Evolutionary conservation across 2,113 vertebrate species (phyloP).

Genomic region (Motacilla alba): DNA sequence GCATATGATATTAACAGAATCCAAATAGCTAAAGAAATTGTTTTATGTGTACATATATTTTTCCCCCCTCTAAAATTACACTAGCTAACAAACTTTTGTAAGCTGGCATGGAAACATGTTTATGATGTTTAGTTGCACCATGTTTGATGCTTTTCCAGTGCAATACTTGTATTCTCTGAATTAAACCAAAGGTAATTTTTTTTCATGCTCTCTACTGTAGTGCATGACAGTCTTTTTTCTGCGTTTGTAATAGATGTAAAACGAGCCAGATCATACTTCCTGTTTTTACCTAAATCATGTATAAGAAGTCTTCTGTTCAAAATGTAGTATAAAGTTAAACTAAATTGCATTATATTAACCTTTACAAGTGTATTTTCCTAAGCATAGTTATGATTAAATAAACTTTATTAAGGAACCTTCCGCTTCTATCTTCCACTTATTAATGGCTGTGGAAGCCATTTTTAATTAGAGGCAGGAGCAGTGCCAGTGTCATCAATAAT

Average conservation of each 20-base stretch:
- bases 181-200: constrained; percentile 80
- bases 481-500: background rate
- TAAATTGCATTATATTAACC: constrained; percentile 80
- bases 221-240: constrained; percentile 79
- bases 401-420: constrained; percentile 73
- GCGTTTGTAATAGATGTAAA: constrained; percentile 76
- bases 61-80: constrained; percentile 19
- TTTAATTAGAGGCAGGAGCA: background rate
- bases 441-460: background rate
- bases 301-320: constrained; percentile 71
- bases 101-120: constrained; percentile 72
- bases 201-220: constrained; percentile 76
- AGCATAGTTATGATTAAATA: constrained; percentile 81
- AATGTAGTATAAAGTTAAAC: constrained; percentile 77
- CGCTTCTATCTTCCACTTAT: constrained; percentile 39
- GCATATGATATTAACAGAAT: constrained; percentile 56
- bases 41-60: constrained; percentile 47
- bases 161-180: constrained; percentile 77
- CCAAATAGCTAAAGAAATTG: constrained; percentile 51
- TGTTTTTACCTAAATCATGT: constrained; percentile 72
- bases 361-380: constrained; percentile 78
- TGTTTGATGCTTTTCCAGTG: constrained; percentile 79
- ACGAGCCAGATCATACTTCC: constrained; percentile 68
- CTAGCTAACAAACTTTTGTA: constrained; percentile 66
- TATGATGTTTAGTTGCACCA: constrained; percentile 75